Conservation (phyloP, 2,113 vertebrate species). For the human (Homo sapiens) region GRCh38 chr2:63250501-63251000, state of each 20-base stretch:
- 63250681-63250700: neutral
- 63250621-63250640: neutral
- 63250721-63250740: neutral
- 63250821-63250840: neutral
- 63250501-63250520: neutral
- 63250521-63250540: neutral
- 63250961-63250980: neutral
- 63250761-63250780: neutral
- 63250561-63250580: neutral
- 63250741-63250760: neutral
- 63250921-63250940: neutral
- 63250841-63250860: neutral
- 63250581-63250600: neutral
- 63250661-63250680: neutral
- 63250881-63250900: neutral
- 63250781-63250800: neutral
- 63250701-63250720: neutral
- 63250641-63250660: neutral
- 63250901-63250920: neutral
- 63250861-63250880: neutral
- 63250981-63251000: no score
- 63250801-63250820: neutral
- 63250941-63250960: neutral
- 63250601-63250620: neutral
- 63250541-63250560: neutral